Percentiles rank a stretch among this genome's conserved stretches.
These are phyloP conservation scores for Pantherophis alleghaniensis DNA, from an alignment of 2,797 vertebrate species.

Conservation along the genomic window DNA sequence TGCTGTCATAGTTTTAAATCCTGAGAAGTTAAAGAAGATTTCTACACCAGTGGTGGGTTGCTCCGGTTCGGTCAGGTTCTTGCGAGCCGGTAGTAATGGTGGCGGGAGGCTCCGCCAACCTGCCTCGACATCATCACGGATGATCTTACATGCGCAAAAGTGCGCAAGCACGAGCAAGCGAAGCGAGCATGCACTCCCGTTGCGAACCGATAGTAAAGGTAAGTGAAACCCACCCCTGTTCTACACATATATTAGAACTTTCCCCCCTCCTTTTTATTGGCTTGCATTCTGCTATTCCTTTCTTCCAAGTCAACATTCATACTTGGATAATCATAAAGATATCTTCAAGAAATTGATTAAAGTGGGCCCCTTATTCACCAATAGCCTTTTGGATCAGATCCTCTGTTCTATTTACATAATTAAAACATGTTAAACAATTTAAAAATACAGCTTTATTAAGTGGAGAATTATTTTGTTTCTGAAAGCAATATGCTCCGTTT, in stretches of 20 bases:
- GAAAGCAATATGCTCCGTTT: not conserved
- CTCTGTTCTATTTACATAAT: not conserved
- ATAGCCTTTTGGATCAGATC: not conserved
- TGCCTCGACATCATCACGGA: too few species aligned
- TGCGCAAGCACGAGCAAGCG: too few species aligned
- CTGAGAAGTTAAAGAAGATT: not conserved
- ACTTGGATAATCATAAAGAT: not conserved
- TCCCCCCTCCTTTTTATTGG: not conserved
- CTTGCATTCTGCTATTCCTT: too few species aligned
- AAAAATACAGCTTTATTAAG: not conserved
- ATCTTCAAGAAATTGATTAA: not conserved
- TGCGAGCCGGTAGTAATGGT: too few species aligned
- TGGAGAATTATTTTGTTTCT: not conserved
- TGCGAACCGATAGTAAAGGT: too few species aligned
- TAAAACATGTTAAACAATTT: not conserved
- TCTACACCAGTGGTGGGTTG: not conserved
- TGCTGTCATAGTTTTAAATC: not conserved
- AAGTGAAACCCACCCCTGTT: not conserved
- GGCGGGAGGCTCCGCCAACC: too few species aligned
- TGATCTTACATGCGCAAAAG: too few species aligned
- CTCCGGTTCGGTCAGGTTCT: too few species aligned
- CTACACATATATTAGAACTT: not conserved
- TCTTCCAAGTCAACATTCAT: not conserved
- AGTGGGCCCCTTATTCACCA: not conserved
- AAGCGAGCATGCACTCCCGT: too few species aligned